phyloP scores from a whole-genome alignment of 1,140 invertebrate species.

The Pseudomyrmex dendroicus region DNA sequence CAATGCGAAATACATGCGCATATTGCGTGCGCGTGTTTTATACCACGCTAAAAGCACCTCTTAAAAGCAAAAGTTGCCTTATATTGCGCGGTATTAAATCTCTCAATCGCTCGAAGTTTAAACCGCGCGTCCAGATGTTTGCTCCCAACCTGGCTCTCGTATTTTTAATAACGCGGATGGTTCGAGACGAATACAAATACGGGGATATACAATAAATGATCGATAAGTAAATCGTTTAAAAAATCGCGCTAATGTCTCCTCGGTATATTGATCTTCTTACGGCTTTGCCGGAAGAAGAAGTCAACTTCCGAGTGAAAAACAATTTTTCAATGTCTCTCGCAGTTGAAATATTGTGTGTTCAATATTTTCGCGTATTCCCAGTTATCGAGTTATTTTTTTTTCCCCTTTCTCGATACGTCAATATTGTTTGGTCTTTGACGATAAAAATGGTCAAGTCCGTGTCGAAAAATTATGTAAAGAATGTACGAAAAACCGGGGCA shows the following conservation, averaged over 20 bases:
- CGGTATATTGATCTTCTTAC: not conserved
- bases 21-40: slow-evolving; percentile 7
- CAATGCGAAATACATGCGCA: slow-evolving; percentile 10
- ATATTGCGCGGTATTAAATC: not conserved
- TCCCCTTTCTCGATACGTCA: no score
- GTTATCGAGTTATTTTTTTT: no score
- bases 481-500: no score
- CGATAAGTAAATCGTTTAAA: not conserved
- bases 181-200: not conserved
- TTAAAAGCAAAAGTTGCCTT: not conserved
- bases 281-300: not conserved
- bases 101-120: not conserved
- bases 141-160: not conserved
- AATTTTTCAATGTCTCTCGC: not conserved
- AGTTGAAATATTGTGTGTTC: no score
- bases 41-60: not conserved
- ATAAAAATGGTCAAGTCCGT: no score
- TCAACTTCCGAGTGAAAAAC: not conserved
- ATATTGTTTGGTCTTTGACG: no score
- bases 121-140: not conserved
- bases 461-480: not conserved
- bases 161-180: not conserved
- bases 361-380: no score
- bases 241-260: not conserved
- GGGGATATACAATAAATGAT: not conserved